Evolutionary conservation across 2,797 vertebrate genomes (phyloP).

Genomic region (Bradypus variegatus): DNA sequence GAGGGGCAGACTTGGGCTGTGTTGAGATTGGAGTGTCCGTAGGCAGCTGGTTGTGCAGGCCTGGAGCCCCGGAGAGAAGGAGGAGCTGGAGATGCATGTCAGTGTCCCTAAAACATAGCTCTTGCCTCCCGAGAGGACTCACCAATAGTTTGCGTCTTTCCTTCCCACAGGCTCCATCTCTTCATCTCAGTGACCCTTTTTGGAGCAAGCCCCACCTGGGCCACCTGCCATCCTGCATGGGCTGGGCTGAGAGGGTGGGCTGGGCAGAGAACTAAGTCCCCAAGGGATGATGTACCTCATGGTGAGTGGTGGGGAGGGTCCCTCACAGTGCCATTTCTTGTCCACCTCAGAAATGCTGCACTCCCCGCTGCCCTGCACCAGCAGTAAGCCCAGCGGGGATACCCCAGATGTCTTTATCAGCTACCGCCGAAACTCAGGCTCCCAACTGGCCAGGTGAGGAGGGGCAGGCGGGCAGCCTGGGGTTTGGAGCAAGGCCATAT

Average conservation of each 20-base stretch:
- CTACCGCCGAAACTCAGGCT: slow-evolving; percentile 91
- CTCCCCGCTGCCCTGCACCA: slow-evolving; percentile 77
- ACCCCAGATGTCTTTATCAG: slow-evolving; percentile 97
- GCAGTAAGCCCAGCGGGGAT: slow-evolving; percentile 72
- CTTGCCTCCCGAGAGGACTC: not conserved
- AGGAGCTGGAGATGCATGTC: not conserved
- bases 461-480: not conserved
- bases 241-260: not conserved
- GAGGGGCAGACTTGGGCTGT: not conserved
- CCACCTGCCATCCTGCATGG: not conserved
- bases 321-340: not conserved
- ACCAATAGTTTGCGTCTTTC: not conserved
- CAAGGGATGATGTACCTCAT: not conserved
- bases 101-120: not conserved
- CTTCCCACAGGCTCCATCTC: not conserved
- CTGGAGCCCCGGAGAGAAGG: not conserved
- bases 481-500: not conserved
- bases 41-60: not conserved
- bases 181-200: not conserved
- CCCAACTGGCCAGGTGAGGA: slow-evolving; percentile 92
- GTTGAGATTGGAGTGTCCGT: not conserved
- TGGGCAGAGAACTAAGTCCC: not conserved
- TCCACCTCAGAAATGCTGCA: slow-evolving; percentile 73
- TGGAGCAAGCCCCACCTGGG: not conserved
- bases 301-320: not conserved